Evolutionary conservation across 1,140 invertebrate species (phyloP).

Genomic region (Pseudachorutes palmiensis): DNA sequence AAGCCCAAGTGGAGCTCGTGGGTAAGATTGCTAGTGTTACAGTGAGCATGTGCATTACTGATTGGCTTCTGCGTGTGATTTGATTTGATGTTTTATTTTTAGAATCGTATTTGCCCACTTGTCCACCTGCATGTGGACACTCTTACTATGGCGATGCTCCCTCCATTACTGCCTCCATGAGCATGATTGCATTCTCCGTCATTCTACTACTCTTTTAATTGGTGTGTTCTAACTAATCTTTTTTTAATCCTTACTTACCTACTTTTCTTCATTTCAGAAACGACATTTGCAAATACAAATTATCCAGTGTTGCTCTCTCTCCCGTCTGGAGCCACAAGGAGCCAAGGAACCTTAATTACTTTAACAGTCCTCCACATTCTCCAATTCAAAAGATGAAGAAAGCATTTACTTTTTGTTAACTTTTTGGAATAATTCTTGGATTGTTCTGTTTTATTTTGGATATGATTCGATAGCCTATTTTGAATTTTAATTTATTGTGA

Average conservation of each 20-base stretch:
- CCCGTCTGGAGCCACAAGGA: neutral
- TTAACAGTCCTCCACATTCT: neutral
- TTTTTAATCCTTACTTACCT: neutral
- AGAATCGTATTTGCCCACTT: conserved; percentile 7
- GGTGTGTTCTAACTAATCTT: neutral
- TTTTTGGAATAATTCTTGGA: no score
- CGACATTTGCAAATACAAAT: conserved; percentile 1
- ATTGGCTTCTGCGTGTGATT: neutral
- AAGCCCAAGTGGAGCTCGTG: conserved; percentile 69
- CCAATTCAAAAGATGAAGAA: neutral
- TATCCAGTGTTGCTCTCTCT: neutral
- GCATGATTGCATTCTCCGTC: conserved; percentile 5
- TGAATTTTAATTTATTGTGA: no score
- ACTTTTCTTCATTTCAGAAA: neutral
- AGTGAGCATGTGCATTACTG: neutral
- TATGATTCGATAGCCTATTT: no score
- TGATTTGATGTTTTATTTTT: neutral
- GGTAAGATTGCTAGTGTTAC: conserved; percentile 52
- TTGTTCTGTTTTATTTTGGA: no score
- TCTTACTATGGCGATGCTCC: conserved; percentile 12
- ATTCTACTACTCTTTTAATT: neutral
- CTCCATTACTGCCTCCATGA: neutral
- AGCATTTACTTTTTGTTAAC: neutral
- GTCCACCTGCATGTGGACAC: conserved; percentile 15
- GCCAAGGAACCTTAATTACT: neutral